Evolutionary conservation across 2,888 invertebrate genomes (phyloP).

Genomic region (Scotopteryx bipunctaria): DNA sequence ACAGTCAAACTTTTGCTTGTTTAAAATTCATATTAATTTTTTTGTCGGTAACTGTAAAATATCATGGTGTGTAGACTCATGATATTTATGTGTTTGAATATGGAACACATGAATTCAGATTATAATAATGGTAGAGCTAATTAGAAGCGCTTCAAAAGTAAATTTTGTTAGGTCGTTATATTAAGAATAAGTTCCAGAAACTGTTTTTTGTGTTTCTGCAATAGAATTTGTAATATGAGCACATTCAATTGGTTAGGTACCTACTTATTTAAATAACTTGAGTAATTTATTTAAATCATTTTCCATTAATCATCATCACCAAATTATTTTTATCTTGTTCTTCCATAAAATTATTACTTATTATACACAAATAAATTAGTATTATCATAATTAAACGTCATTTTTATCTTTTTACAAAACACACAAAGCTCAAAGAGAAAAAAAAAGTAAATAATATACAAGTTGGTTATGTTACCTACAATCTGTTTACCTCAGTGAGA

Average conservation of each 20-base stretch:
- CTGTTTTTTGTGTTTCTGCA: background rate
- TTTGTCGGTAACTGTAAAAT: background rate
- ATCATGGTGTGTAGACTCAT: background rate
- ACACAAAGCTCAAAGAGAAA: background rate
- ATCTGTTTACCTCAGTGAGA: slow-evolving; percentile 54
- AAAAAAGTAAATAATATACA: slow-evolving; percentile 1
- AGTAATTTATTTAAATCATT: slow-evolving; percentile 8
- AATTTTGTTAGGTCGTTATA: background rate
- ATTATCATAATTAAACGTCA: background rate
- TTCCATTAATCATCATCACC: background rate
- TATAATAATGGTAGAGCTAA: background rate
- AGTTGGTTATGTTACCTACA: slow-evolving; percentile 57
- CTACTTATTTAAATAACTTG: background rate
- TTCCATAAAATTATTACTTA: background rate
- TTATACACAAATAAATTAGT: background rate
- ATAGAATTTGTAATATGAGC: background rate
- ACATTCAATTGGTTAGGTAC: background rate
- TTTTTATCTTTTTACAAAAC: background rate
- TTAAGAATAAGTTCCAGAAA: background rate
- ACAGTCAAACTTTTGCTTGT: too few species aligned
- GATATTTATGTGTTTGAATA: background rate
- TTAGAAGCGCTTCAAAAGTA: background rate
- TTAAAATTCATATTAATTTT: too few species aligned
- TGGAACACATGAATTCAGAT: background rate
- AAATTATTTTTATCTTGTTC: background rate